phyloP scores from a whole-genome alignment of 2,797 vertebrate genomes.

The Triplophysa bombifrons region DNA sequence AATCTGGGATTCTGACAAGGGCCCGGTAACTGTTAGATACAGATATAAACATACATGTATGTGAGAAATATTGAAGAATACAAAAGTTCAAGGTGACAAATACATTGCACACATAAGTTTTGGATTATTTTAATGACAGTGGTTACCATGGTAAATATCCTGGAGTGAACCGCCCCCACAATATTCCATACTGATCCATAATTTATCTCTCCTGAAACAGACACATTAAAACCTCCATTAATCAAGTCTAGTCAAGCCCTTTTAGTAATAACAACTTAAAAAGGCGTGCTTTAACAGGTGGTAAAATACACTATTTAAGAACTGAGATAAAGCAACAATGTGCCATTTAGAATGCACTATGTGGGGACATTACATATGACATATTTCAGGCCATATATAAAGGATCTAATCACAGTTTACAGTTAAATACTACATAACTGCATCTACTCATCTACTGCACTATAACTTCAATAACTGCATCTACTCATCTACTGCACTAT shows the following conservation, averaged over 20 bases:
- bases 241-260: neutral
- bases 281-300: neutral
- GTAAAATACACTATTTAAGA: neutral
- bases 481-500: no score
- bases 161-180: slow-evolving; percentile 98
- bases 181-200: slow-evolving; percentile 99
- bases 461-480: no score
- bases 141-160: slow-evolving; percentile 95
- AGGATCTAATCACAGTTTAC: neutral
- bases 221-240: slow-evolving; percentile 6
- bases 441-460: no score
- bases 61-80: neutral
- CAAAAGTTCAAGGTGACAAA: slow-evolving; percentile 3
- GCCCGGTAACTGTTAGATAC: slow-evolving; percentile 86
- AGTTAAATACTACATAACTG: neutral
- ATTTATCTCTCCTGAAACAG: slow-evolving; percentile 90
- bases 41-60: slow-evolving; percentile 9
- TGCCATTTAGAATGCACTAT: neutral
- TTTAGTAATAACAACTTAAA: neutral
- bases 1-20: slow-evolving; percentile 94
- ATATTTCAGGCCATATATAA: neutral
- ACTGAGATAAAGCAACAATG: neutral
- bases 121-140: neutral
- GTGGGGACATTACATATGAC: no score
- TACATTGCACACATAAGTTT: neutral